Evolutionary conservation across 1,140 invertebrate species (phyloP).

Genomic region (Drosophila suzukii): DNA sequence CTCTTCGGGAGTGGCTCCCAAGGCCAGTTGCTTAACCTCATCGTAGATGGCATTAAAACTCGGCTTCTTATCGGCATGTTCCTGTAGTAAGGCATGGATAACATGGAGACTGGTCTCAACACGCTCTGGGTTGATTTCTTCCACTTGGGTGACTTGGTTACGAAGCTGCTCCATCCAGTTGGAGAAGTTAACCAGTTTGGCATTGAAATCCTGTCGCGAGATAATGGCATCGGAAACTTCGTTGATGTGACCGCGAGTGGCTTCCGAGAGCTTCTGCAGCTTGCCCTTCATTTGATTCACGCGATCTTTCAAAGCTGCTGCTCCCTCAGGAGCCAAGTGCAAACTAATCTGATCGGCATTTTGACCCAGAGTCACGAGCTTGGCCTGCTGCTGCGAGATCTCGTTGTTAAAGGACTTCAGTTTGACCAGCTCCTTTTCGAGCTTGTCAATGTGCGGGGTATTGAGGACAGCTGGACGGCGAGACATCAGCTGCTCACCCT

Average conservation of each 20-base stretch:
- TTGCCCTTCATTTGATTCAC: slow-evolving; percentile 90
- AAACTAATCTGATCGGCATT: slow-evolving; percentile 91
- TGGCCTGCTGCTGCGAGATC: slow-evolving; percentile 92
- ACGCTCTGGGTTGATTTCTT: slow-evolving; percentile 92
- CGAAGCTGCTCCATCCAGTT: slow-evolving; percentile 93
- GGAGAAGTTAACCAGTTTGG: slow-evolving; percentile 91
- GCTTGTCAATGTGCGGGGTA: slow-evolving; percentile 88
- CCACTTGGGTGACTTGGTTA: slow-evolving; percentile 90
- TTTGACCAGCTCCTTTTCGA: slow-evolving; percentile 89
- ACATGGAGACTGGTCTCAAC: slow-evolving; percentile 91
- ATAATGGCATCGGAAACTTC: slow-evolving; percentile 92
- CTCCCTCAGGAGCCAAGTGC: slow-evolving; percentile 91
- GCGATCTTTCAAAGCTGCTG: slow-evolving; percentile 88
- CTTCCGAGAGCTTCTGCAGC: slow-evolving; percentile 89
- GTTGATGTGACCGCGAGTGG: slow-evolving; percentile 90
- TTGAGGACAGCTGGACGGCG: slow-evolving; percentile 87
- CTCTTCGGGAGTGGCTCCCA: slow-evolving; percentile 89
- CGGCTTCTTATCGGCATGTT: slow-evolving; percentile 91
- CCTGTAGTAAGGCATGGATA: slow-evolving; percentile 91
- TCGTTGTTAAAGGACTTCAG: slow-evolving; percentile 92
- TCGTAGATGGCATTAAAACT: slow-evolving; percentile 91
- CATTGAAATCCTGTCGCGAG: slow-evolving; percentile 92
- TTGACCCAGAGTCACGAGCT: slow-evolving; percentile 91
- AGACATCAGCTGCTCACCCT: slow-evolving; percentile 87
- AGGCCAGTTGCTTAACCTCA: slow-evolving; percentile 91